phyloP scores from a whole-genome alignment of 2,888 invertebrate genomes.

The Rutpela maculata region DNA sequence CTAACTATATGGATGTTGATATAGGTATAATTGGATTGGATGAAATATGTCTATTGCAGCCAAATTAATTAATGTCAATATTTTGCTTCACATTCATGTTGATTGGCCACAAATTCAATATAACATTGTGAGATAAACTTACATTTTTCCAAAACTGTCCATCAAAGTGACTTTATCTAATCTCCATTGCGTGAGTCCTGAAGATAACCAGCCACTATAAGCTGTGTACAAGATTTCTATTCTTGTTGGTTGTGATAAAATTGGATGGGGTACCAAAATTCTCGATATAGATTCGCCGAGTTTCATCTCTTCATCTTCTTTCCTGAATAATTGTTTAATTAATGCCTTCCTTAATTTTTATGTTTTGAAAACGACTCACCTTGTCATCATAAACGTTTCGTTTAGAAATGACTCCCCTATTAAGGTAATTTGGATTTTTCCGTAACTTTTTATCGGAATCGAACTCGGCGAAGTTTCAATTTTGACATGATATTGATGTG shows the following conservation, averaged over 20 bases:
- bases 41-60: no score
- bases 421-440: constrained; percentile 86
- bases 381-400: constrained; percentile 92
- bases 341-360: not conserved
- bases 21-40: no score
- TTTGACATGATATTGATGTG: constrained; percentile 91
- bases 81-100: no score
- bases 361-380: constrained; percentile 74
- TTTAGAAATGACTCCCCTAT: constrained; percentile 89
- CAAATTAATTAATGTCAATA: no score
- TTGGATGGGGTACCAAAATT: constrained; percentile 93
- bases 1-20: no score
- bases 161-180: constrained; percentile 89
- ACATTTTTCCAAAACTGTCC: constrained; percentile 90
- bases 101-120: no score
- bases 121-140: constrained; percentile 60
- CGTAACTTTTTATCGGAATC: constrained; percentile 83
- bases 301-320: constrained; percentile 85
- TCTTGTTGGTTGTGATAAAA: constrained; percentile 83
- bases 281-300: constrained; percentile 85
- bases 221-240: constrained; percentile 89
- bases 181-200: constrained; percentile 86
- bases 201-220: constrained; percentile 93
- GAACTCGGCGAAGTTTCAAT: constrained; percentile 85
- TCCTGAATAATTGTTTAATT: constrained; percentile 75